phyloP scores from a whole-genome alignment of 2,113 vertebrate genomes.

The Nipponia nippon region DNA sequence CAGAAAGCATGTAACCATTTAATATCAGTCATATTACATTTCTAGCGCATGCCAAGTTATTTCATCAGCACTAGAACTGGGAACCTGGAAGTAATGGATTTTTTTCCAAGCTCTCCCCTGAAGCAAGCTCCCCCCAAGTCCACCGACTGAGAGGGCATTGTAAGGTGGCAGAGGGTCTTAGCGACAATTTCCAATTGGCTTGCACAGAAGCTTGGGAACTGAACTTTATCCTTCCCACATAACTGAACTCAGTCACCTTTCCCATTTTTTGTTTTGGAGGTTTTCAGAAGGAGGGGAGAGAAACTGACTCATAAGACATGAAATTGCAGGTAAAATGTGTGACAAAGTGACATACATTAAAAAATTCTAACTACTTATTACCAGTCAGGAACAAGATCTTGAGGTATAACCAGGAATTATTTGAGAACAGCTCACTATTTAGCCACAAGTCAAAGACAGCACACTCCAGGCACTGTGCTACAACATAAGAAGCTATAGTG shows the following conservation, averaged over 20 bases:
- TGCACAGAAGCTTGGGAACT: neutral
- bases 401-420: neutral
- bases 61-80: neutral
- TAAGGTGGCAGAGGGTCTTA: neutral
- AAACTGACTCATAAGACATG: neutral
- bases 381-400: neutral
- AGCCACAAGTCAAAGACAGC: neutral
- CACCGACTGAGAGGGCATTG: neutral
- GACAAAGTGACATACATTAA: neutral
- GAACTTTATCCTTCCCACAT: neutral
- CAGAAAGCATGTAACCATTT: neutral
- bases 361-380: neutral
- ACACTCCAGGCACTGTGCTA: neutral
- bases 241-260: neutral
- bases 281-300: neutral
- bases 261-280: neutral
- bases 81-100: neutral
- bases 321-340: neutral
- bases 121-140: neutral
- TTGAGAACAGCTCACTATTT: neutral
- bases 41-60: neutral
- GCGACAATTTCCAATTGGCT: neutral
- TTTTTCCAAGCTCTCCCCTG: neutral
- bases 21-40: neutral
- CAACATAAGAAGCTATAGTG: neutral